These are phyloP conservation scores for Mallotus villosus DNA, from an alignment of 2,797 vertebrate genomes.

Conservation along the genomic window DNA sequence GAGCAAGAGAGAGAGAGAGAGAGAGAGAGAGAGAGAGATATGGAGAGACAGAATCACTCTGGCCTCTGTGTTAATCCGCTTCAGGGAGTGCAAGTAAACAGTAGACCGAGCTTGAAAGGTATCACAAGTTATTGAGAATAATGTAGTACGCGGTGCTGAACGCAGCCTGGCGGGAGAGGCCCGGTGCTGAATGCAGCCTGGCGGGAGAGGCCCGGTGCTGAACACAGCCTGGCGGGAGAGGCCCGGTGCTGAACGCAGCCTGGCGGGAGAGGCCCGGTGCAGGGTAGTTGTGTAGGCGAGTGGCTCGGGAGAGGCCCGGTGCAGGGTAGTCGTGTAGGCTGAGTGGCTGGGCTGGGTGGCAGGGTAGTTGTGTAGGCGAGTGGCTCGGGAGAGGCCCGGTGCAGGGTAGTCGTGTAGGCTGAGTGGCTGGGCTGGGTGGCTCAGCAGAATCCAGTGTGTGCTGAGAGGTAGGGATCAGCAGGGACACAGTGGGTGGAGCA, in stretches of 20 bases:
- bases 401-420: too few species aligned
- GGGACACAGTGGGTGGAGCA: conserved; percentile 63
- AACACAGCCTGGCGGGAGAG: not conserved
- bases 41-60: not conserved
- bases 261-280: not conserved
- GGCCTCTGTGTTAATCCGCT: too few species aligned
- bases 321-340: too few species aligned
- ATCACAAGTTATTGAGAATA: too few species aligned
- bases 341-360: too few species aligned
- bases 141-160: too few species aligned
- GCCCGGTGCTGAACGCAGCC: too few species aligned
- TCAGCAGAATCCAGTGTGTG: not conserved
- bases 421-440: conserved; percentile 13
- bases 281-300: not conserved
- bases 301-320: not conserved
- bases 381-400: too few species aligned
- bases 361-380: too few species aligned
- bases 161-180: not conserved
- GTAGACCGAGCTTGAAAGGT: too few species aligned
- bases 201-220: not conserved
- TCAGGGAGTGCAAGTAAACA: too few species aligned
- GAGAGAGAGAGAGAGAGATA: not conserved
- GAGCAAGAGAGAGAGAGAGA: not conserved
- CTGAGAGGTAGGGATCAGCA: conserved; percentile 21
- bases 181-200: too few species aligned